A percentile compares a stretch with the other conserved stretches of the same genome.
Conservation (phyloP, 2,113 vertebrate genomes). For the Sinocyclocheilus anshuiensis region DNA sequence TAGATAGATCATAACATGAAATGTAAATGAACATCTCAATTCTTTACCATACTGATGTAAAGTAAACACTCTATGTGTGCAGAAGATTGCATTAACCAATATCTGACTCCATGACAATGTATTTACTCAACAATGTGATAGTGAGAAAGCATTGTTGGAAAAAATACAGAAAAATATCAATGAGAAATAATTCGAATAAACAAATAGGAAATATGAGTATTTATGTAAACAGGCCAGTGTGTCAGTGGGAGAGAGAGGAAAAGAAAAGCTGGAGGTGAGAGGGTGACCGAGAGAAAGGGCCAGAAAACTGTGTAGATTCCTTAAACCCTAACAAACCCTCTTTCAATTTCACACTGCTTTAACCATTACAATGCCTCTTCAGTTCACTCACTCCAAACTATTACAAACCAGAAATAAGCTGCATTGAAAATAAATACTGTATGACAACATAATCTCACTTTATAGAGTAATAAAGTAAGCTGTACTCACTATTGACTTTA, state of each 20-base stretch:
- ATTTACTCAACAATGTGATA: background rate
- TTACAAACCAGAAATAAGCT: background rate
- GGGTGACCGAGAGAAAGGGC: background rate
- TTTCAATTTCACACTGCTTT: background rate
- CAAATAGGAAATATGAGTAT: background rate
- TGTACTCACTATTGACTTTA: background rate
- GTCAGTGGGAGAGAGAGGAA: background rate
- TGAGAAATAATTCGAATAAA: background rate
- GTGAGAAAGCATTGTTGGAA: background rate
- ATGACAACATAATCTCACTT: background rate
- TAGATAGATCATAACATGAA: background rate
- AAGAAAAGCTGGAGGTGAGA: background rate
- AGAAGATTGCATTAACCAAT: background rate
- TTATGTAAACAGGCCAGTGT: constrained; percentile 22
- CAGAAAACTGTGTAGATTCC: background rate
- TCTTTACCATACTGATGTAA: background rate
- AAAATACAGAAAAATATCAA: background rate
- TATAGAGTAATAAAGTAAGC: background rate
- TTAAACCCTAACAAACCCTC: background rate
- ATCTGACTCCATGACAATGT: background rate
- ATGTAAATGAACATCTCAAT: background rate
- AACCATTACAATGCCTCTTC: background rate
- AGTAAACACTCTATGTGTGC: background rate
- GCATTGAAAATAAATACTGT: background rate
- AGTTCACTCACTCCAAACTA: background rate